Percentiles rank a stretch among this genome's conserved stretches.
These are phyloP conservation scores for Brachylomia viminalis DNA, from an alignment of 2,888 invertebrate genomes.

Conservation along the genomic window DNA sequence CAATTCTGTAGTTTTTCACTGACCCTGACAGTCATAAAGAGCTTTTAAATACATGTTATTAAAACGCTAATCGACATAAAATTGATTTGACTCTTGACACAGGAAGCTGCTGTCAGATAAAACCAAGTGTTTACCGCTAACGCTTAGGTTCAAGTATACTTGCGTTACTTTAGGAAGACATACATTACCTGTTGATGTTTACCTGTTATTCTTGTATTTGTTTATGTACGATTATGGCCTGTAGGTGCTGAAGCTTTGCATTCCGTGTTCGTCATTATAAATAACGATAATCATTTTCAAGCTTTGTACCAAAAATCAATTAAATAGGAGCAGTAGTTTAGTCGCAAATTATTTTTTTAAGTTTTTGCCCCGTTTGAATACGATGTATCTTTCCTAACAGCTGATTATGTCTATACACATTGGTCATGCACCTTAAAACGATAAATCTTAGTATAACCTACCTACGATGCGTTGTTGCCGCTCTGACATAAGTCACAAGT, in stretches of 20 bases:
- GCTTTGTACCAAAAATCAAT: too few species aligned
- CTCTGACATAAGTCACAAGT: too few species aligned
- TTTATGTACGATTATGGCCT: constrained; percentile 1
- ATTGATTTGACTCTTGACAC: constrained; percentile 38
- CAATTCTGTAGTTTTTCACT: neutral
- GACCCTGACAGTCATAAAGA: neutral
- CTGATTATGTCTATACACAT: too few species aligned
- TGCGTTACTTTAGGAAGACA: constrained; percentile 5
- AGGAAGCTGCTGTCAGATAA: constrained; percentile 45
- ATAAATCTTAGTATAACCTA: too few species aligned
- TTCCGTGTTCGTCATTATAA: neutral
- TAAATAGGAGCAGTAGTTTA: too few species aligned
- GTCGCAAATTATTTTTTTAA: too few species aligned
- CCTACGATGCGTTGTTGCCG: too few species aligned
- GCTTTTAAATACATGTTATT: neutral
- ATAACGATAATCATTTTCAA: neutral
- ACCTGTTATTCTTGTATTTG: constrained; percentile 20
- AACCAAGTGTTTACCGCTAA: constrained; percentile 28
- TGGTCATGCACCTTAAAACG: too few species aligned
- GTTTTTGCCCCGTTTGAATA: too few species aligned
- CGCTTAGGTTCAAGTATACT: constrained; percentile 25
- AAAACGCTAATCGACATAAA: constrained; percentile 22
- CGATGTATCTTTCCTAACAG: too few species aligned
- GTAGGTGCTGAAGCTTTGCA: neutral
- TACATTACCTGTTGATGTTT: constrained; percentile 6